These are phyloP conservation scores for Dorcus hopei DNA, from an alignment of 2,888 invertebrate species.

Conservation along the genomic window DNA sequence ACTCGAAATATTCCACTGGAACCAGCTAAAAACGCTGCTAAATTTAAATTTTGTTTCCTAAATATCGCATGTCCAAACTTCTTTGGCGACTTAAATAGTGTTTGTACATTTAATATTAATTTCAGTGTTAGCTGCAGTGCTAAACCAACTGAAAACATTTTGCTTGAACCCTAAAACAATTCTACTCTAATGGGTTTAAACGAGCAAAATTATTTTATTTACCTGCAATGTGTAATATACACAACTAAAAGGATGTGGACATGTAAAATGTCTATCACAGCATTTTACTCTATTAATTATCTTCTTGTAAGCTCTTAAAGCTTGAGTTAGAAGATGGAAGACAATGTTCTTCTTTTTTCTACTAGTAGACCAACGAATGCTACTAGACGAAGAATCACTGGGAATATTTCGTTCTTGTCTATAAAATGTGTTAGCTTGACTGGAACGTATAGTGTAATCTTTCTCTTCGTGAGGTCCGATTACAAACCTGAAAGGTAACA, in stretches of 20 bases:
- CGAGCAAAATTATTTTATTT: conserved; percentile 16
- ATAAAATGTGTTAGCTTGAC: conserved; percentile 37
- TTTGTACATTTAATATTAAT: conserved; percentile 56
- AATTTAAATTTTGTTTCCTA: conserved; percentile 55
- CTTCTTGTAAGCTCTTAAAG: conserved; percentile 48
- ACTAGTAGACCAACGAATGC: conserved; percentile 34
- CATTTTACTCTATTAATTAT: conserved; percentile 53
- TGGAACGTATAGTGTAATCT: conserved; percentile 39
- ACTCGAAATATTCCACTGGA: conserved; percentile 69
- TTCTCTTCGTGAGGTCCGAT: conserved; percentile 62
- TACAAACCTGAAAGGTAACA: conserved; percentile 51
- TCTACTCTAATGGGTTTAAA: conserved; percentile 1
- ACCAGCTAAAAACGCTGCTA: conserved; percentile 67
- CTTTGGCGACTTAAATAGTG: conserved; percentile 53
- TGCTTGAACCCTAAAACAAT: conserved; percentile 53
- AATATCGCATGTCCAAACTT: conserved; percentile 54
- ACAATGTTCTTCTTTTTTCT: conserved; percentile 37
- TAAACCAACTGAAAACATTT: conserved; percentile 61
- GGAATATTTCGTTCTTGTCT: conserved; percentile 34
- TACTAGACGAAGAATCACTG: conserved; percentile 20
- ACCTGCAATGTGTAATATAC: conserved; percentile 57
- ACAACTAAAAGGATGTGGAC: conserved; percentile 64
- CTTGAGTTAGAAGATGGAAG: conserved; percentile 45
- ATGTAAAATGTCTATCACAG: conserved; percentile 51
- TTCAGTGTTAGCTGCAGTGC: conserved; percentile 60